Evolutionary conservation across 1,140 invertebrate genomes (phyloP), one percentile per base, ranked within the genome.

Genomic region (Drosophila bifasciata): DNA sequence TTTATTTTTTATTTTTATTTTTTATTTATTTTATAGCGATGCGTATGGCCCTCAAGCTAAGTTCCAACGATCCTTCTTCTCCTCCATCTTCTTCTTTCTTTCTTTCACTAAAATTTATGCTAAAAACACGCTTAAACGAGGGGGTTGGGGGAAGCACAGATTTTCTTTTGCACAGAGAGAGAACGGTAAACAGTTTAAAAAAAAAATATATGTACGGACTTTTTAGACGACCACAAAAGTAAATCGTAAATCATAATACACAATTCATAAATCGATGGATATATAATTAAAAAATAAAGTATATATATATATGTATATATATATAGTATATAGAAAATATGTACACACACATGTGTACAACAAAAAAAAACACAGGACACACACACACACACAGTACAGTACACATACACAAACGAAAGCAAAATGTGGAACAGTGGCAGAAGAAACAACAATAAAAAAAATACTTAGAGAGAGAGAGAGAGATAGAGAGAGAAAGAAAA

Each of bases 111-210:
- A 86, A 90, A 80, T 90, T 90, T 90, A 83, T 88, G 73, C 85
- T 89, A 89, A 85, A 78, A 89, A 89, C 79, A 89, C 78, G 75
- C 86, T 89, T 80, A 90, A 90, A 86, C 76, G 83, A 90, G 85
- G 77, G n/a, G n/a, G n/a, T n/a, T n/a, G n/a, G n/a, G n/a, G 89
- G 88, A 90, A 90, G 89, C 89, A 90, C 83, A 85, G 83, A 85
- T 90, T 56, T 90, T 85, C 81, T 90, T 56, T 90, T 85, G 89
- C 80, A 89, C 75, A 75, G 73, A 57, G 73, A 81, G 76, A 55
- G 84, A 74, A 73, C 79, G 66, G 21, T 56, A 55, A n/a, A n/a
- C n/a, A n/a, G n/a, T n/a, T n/a, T n/a, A 66, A 67, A 62, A 59
- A 67, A 68, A 68, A 68, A 62, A 59, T 46, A 68, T 66, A 68